Evolutionary conservation across 2,888 invertebrate genomes (phyloP).

Genomic region (Oxyscelio sp.): DNA sequence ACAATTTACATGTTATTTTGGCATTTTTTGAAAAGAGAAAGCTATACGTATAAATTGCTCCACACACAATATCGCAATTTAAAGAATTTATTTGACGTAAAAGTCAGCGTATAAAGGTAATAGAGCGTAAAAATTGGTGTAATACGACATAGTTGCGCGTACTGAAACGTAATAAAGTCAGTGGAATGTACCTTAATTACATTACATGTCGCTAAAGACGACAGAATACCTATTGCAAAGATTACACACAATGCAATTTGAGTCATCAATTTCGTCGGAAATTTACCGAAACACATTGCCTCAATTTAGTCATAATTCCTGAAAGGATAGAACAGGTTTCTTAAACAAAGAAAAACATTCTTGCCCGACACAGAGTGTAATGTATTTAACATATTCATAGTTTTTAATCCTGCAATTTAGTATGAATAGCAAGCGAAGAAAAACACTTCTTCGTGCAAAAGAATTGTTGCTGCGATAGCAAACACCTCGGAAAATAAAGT

Average conservation of each 20-base stretch:
- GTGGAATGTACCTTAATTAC: conserved; percentile 45
- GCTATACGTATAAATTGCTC: too few relatives aligned
- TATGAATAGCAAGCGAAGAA: background rate
- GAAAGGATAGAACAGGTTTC: background rate
- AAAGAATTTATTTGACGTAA: conserved; percentile 32
- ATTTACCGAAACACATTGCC: conserved; percentile 31
- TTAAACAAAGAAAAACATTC: conserved; percentile 17
- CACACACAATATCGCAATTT: background rate
- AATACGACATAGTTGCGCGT: conserved; percentile 34
- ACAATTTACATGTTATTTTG: too few relatives aligned
- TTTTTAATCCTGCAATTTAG: conserved; percentile 28
- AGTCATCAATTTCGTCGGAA: conserved; percentile 20
- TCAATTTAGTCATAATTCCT: conserved; percentile 16
- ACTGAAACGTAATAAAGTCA: conserved; percentile 49
- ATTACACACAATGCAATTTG: conserved; percentile 27
- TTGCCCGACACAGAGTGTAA: background rate
- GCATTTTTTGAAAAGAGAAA: too few relatives aligned
- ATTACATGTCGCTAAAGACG: conserved; percentile 48
- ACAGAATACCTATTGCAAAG: conserved; percentile 35
- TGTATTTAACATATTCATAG: conserved; percentile 22
- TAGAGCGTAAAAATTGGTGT: conserved; percentile 39
- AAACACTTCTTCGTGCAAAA: background rate
- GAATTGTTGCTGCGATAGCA: conserved; percentile 31
- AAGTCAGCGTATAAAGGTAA: conserved; percentile 17
- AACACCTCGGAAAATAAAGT: conserved; percentile 54